phyloP scores from a whole-genome alignment of 1,140 invertebrate genomes.

The Solenopsis fugax region DNA sequence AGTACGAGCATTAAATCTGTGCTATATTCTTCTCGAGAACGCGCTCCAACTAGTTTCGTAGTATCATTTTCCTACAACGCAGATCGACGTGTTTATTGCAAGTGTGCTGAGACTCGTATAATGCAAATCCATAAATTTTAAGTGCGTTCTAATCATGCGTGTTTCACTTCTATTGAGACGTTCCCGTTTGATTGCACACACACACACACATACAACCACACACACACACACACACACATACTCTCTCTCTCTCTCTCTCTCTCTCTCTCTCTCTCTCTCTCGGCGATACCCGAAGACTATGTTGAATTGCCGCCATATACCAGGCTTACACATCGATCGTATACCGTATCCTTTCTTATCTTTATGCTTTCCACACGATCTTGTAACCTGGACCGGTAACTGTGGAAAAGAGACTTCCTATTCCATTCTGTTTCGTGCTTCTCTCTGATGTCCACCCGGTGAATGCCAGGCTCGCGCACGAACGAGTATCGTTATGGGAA shows the following conservation, averaged over 20 bases:
- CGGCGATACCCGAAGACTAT: conserved; percentile 1
- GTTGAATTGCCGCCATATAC: conserved; percentile 31
- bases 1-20: not conserved
- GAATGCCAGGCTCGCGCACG: conserved; percentile 23
- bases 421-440: conserved; percentile 24
- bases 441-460: not conserved
- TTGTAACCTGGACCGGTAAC: conserved; percentile 33
- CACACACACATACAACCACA: too few species aligned
- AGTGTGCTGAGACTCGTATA: not conserved
- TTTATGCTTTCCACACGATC: conserved; percentile 58
- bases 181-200: conserved; percentile 6
- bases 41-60: conserved; percentile 21
- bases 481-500: conserved; percentile 74
- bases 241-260: conserved; percentile 20
- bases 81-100: conserved; percentile 21
- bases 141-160: conserved; percentile 46
- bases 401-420: conserved; percentile 48
- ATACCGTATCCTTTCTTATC: conserved; percentile 37
- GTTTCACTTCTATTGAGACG: conserved; percentile 32
- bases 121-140: conserved; percentile 46
- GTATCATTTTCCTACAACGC: not conserved
- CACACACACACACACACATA: too few species aligned
- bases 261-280: conserved; percentile 26
- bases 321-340: conserved; percentile 57
- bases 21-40: not conserved